Conservation (phyloP, 2,888 invertebrate genomes). For the Hirtodrosophila duncani region DNA sequence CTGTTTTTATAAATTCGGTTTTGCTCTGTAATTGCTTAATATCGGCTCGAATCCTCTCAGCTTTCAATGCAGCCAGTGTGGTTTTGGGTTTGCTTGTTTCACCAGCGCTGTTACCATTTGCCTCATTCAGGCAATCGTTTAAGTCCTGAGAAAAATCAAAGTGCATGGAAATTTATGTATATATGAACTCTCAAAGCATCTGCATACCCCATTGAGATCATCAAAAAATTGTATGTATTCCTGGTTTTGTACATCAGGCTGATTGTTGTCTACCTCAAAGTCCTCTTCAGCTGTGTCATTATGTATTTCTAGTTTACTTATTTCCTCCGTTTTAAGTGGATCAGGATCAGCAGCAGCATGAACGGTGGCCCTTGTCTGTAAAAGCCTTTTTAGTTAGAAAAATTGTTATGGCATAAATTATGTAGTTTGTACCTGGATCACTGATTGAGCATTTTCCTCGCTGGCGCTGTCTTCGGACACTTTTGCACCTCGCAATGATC, state of each 20-base stretch:
- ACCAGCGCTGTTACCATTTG: too few relatives aligned
- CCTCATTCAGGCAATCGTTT: too few relatives aligned
- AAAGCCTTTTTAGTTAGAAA: too few relatives aligned
- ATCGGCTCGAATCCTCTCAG: constrained; percentile 25
- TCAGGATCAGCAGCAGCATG: too few relatives aligned
- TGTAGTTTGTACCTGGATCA: too few relatives aligned
- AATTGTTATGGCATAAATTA: too few relatives aligned
- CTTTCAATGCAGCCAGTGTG: constrained; percentile 15
- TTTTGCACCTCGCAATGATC: too few relatives aligned
- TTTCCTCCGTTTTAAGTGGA: too few relatives aligned
- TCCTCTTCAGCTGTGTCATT: constrained; percentile 1
- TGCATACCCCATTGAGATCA: constrained; percentile 4
- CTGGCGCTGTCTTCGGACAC: too few relatives aligned
- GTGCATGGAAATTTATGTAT: background rate
- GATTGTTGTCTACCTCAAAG: constrained; percentile 11
- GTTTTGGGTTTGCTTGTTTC: constrained; percentile 11
- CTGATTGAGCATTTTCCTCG: too few relatives aligned
- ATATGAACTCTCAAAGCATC: background rate
- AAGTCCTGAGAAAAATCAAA: too few relatives aligned
- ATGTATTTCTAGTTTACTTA: background rate
- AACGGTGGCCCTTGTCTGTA: too few relatives aligned
- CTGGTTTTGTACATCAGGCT: background rate
- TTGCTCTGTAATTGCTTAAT: constrained; percentile 25
- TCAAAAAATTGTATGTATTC: constrained; percentile 8
- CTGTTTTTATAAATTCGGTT: constrained; percentile 24